Percentiles rank a stretch among this genome's conserved stretches.
These are phyloP conservation scores for Crematogaster levior DNA, from an alignment of 2,888 invertebrate genomes.

Conservation along the genomic window DNA sequence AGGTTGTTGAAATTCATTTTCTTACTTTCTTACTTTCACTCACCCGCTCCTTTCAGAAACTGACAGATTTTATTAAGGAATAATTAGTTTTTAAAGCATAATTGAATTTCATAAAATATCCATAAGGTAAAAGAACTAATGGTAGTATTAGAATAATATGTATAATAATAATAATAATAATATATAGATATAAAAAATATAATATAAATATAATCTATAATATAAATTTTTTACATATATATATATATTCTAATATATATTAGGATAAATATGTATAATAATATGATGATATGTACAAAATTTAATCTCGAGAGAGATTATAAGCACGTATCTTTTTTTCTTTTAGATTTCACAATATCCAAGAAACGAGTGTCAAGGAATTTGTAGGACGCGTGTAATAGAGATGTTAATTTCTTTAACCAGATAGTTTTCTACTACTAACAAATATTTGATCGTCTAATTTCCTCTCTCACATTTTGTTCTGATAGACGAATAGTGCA, in stretches of 20 bases:
- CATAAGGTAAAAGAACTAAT: background rate
- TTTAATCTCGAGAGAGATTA: slow-evolving; percentile 12
- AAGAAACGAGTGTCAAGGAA: background rate
- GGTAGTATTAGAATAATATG: background rate
- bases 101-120: background rate
- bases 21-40: slow-evolving; percentile 43
- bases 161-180: too few species aligned
- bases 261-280: too few species aligned
- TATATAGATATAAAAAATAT: too few species aligned
- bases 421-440: slow-evolving; percentile 2
- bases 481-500: slow-evolving; percentile 25
- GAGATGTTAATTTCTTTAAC: slow-evolving; percentile 34
- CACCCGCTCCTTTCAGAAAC: background rate
- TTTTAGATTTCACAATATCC: background rate
- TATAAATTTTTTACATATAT: too few species aligned
- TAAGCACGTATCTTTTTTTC: background rate
- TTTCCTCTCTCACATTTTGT: slow-evolving; percentile 2
- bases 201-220: too few species aligned
- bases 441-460: slow-evolving; percentile 31
- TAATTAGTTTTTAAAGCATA: background rate
- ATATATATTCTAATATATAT: too few species aligned
- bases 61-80: slow-evolving; percentile 17
- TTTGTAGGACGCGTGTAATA: background rate
- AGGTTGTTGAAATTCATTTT: slow-evolving; percentile 29
- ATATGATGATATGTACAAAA: background rate